phyloP scores from a whole-genome alignment of 2,797 vertebrate genomes.

The Propithecus deckenii region DNA sequence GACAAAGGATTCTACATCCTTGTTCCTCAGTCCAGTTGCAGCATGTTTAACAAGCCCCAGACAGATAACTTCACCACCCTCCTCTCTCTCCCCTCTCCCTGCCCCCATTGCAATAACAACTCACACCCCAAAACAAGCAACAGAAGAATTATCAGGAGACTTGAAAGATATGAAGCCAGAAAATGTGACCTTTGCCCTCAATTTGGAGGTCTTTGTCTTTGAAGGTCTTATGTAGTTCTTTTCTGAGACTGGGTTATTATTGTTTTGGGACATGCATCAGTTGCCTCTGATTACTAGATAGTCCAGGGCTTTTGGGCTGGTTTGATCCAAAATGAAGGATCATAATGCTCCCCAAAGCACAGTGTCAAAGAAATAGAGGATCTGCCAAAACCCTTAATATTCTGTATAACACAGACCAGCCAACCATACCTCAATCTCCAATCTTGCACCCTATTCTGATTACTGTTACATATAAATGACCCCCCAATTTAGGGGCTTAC shows the following conservation, averaged over 20 bases:
- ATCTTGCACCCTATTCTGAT: neutral
- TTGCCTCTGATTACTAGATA: neutral
- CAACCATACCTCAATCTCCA: neutral
- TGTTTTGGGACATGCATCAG: neutral
- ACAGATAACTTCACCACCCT: neutral
- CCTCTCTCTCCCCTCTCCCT: neutral
- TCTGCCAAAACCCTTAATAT: neutral
- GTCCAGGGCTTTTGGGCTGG: neutral
- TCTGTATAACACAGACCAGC: neutral
- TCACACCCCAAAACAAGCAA: neutral
- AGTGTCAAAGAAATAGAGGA: neutral
- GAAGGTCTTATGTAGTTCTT: neutral
- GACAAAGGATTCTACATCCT: neutral
- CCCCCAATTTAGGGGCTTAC: neutral
- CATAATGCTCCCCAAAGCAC: neutral
- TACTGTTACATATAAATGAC: neutral
- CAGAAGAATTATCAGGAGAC: neutral
- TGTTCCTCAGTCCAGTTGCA: neutral
- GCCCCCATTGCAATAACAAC: neutral
- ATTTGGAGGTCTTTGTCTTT: neutral
- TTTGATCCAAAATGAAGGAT: neutral
- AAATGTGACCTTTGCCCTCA: neutral
- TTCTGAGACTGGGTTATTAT: neutral
- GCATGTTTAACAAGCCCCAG: neutral
- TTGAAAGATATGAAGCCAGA: neutral